Conservation (phyloP, 2,113 vertebrate genomes). For the Camelus bactrianus region DNA sequence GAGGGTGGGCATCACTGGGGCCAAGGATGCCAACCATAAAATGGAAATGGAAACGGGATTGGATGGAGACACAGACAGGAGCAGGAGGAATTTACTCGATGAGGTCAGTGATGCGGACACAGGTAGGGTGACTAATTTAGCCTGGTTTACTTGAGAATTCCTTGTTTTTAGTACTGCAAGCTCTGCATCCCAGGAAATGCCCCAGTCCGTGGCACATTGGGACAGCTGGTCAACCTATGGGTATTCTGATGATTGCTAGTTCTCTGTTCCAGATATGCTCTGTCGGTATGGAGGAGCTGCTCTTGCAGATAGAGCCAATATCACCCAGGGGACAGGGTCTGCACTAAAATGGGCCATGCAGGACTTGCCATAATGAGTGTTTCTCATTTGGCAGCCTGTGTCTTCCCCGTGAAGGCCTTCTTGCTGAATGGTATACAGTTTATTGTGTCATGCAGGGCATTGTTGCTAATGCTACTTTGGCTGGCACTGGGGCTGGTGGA, state of each 20-base stretch:
- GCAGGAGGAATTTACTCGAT: not conserved
- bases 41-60: not conserved
- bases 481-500: slow-evolving; percentile 51
- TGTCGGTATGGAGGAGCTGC: not conserved
- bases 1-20: not conserved
- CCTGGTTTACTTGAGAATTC: not conserved
- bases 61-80: not conserved
- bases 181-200: not conserved
- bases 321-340: not conserved
- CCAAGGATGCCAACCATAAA: not conserved
- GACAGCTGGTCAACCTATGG: not conserved
- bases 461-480: slow-evolving; percentile 73
- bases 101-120: too few relatives aligned
- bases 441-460: slow-evolving; percentile 72
- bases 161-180: not conserved
- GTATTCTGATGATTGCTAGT: not conserved
- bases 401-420: slow-evolving; percentile 70
- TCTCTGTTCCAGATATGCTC: not conserved
- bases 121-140: not conserved
- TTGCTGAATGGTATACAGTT: slow-evolving; percentile 44
- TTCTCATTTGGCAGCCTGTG: slow-evolving; percentile 59
- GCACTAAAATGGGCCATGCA: not conserved
- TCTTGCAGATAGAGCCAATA: not conserved
- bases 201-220: not conserved
- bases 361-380: slow-evolving; percentile 43